phyloP scores from a whole-genome alignment of 2,888 invertebrate genomes.

The Therioaphis trifolii region DNA sequence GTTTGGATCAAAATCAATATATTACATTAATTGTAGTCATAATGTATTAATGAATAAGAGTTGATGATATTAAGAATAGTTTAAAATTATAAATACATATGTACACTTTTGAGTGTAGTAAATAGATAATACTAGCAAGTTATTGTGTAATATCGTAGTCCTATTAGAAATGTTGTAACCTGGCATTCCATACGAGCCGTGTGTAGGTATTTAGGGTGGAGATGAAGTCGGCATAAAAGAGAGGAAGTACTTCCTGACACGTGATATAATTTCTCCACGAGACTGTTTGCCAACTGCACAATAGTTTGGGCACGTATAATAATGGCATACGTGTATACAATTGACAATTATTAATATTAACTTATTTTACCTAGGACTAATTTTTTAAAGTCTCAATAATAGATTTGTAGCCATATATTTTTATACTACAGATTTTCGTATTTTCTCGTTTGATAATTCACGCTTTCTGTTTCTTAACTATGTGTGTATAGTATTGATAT shows the following conservation, averaged over 20 bases:
- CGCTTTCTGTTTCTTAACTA: too few species aligned
- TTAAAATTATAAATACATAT: background rate
- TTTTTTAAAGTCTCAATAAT: conserved; percentile 43
- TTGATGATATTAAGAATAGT: too few species aligned
- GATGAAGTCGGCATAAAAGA: conserved; percentile 61
- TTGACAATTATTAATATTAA: conserved; percentile 47
- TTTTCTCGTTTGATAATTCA: conserved; percentile 27
- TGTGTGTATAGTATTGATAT: background rate
- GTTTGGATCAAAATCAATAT: too few species aligned
- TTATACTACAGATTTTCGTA: background rate
- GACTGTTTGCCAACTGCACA: conserved; percentile 57
- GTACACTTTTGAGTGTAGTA: background rate
- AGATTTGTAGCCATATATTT: conserved; percentile 26
- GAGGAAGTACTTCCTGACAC: conserved; percentile 62
- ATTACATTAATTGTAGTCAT: too few species aligned
- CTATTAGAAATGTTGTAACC: conserved; percentile 35
- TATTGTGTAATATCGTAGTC: conserved; percentile 10
- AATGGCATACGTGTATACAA: conserved; percentile 59
- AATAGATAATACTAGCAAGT: too few species aligned
- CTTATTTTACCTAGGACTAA: conserved; percentile 27
- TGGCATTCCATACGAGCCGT: conserved; percentile 41
- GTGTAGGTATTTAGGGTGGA: conserved; percentile 60
- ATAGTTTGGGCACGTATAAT: conserved; percentile 52
- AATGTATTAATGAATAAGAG: too few species aligned
- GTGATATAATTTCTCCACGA: conserved; percentile 62